Percentiles rank a stretch among this genome's conserved stretches.
phyloP scores from a whole-genome alignment of 2,888 invertebrate species.

The Carpatolechia fugitivella region DNA sequence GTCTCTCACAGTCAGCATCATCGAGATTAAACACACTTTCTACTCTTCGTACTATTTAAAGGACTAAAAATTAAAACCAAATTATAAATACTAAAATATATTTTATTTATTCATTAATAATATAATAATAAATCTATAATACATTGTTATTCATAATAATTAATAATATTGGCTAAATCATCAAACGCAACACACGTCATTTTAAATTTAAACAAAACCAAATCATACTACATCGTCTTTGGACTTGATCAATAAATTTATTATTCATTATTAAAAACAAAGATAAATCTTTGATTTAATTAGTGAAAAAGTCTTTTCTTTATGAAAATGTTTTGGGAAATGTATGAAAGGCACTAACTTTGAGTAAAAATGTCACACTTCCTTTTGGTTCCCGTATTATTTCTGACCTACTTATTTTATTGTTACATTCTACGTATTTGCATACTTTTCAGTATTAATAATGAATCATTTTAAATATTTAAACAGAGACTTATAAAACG shows the following conservation, averaged over 20 bases:
- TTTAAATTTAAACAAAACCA: background rate
- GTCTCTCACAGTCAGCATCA: too few relatives aligned
- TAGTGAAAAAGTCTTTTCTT: too few relatives aligned
- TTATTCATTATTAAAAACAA: background rate
- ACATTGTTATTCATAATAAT: constrained; percentile 37
- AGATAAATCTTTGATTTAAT: background rate
- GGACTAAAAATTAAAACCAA: background rate
- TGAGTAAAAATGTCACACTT: too few relatives aligned
- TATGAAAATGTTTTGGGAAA: too few relatives aligned
- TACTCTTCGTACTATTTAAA: too few relatives aligned
- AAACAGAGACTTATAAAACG: background rate
- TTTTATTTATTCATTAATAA: constrained; percentile 34
- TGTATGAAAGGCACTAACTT: too few relatives aligned
- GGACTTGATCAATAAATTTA: background rate
- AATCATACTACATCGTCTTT: background rate
- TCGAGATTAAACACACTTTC: too few relatives aligned
- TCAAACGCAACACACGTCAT: background rate
- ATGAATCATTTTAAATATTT: too few relatives aligned
- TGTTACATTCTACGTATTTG: too few relatives aligned
- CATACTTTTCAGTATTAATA: too few relatives aligned
- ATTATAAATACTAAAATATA: constrained; percentile 40
- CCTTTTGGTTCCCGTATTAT: too few relatives aligned
- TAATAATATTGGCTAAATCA: background rate
- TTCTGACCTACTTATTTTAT: too few relatives aligned
- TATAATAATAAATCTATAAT: constrained; percentile 41